A percentile compares a stretch with the other conserved stretches of the same genome.
These are phyloP conservation scores for Erinaceus europaeus DNA, from an alignment of 2,113 vertebrate species.

Conservation along the genomic window DNA sequence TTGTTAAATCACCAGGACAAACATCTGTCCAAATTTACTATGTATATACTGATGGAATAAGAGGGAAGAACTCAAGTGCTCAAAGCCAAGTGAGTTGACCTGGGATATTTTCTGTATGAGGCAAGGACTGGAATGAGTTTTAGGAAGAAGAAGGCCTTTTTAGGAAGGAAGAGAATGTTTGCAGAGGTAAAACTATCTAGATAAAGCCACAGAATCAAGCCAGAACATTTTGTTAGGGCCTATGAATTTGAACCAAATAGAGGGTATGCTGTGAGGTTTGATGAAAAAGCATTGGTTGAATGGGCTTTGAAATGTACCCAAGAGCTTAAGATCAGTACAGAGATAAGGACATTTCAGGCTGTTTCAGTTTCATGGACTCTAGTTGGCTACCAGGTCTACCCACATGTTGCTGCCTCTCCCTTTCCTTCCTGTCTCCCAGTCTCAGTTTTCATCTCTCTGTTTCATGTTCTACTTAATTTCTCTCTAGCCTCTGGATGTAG, in stretches of 20 bases:
- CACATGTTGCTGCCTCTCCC: not conserved
- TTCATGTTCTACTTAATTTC: slow-evolving; percentile 27
- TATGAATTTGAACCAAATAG: slow-evolving; percentile 8
- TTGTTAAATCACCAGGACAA: not conserved
- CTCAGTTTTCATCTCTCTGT: not conserved
- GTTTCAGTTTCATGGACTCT: not conserved
- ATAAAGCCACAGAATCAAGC: not conserved
- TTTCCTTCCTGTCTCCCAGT: not conserved
- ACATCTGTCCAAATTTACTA: not conserved
- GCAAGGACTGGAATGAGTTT: not conserved
- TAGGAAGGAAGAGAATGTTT: not conserved
- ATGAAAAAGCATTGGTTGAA: not conserved
- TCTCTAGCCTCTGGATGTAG: not conserved
- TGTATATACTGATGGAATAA: not conserved
- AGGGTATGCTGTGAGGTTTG: not conserved
- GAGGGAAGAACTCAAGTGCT: not conserved
- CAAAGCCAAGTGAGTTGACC: not conserved
- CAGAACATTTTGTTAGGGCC: not conserved
- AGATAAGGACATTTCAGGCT: not conserved
- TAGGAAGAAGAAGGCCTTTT: not conserved
- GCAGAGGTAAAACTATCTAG: not conserved
- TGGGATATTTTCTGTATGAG: not conserved
- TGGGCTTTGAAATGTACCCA: not conserved
- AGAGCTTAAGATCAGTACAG: not conserved
- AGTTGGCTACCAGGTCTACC: not conserved